These are phyloP conservation scores for Chondrilla cf. caribensis DNA, from an alignment of 37 sponge, comb jelly and placozoan genomes.

Conservation along the genomic window DNA sequence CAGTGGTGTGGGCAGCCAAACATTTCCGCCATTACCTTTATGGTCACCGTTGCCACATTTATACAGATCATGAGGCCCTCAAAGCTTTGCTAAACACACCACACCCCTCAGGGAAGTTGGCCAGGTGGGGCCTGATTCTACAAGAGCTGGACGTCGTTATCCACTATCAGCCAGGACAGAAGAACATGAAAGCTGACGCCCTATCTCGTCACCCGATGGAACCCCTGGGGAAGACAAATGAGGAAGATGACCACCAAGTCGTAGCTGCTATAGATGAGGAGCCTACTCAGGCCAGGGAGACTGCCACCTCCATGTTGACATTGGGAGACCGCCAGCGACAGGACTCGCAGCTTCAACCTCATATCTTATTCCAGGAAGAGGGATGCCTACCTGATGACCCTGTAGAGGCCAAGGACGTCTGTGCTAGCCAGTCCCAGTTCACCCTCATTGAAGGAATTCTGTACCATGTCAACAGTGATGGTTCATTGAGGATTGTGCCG, in stretches of 20 bases:
- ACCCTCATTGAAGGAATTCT: constrained; percentile 5
- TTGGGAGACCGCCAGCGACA: neutral
- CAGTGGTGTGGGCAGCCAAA: constrained; percentile 59
- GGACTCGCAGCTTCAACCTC: neutral
- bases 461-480: constrained; percentile 12
- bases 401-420: neutral
- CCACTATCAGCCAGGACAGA: constrained; percentile 23
- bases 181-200: constrained; percentile 2
- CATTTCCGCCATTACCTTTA: constrained; percentile 58
- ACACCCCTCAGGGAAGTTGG: constrained; percentile 48
- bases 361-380: constrained; percentile 4
- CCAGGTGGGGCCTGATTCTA: constrained; percentile 46
- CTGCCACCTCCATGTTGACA: neutral
- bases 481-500: neutral
- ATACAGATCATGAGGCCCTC: constrained; percentile 58
- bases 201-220: constrained; percentile 12
- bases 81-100: constrained; percentile 57
- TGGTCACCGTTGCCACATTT: constrained; percentile 41
- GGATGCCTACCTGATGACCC: constrained; percentile 2
- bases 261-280: neutral
- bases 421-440: neutral
- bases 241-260: no score
- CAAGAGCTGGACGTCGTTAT: constrained; percentile 34
- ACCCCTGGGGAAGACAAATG: no score
- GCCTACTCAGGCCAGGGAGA: neutral